phyloP scores from a whole-genome alignment of 1,140 invertebrate species.

The Drosophila bifasciata region DNA sequence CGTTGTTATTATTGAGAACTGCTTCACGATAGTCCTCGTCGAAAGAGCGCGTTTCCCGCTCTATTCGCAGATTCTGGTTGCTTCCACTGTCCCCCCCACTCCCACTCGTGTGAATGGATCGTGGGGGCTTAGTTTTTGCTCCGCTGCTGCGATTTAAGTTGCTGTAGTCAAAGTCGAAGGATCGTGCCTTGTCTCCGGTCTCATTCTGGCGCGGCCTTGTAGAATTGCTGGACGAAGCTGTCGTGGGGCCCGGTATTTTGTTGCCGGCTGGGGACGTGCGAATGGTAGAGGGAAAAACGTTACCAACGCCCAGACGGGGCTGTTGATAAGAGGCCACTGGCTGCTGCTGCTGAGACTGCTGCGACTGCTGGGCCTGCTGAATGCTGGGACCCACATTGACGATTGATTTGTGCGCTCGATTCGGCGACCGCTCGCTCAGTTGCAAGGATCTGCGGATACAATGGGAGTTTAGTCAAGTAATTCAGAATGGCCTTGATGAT shows the following conservation, averaged over 20 bases:
- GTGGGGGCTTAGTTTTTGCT: conserved; percentile 7
- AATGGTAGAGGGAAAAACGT: conserved; percentile 56
- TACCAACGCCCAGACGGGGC: conserved; percentile 25
- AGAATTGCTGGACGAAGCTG: not conserved
- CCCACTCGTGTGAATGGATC: conserved; percentile 35
- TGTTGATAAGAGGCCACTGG: conserved; percentile 48
- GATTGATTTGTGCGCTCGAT: conserved; percentile 71
- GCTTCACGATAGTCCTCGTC: conserved; percentile 80
- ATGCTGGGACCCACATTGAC: conserved; percentile 60
- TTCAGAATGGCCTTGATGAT: no score
- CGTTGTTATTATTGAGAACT: conserved; percentile 57
- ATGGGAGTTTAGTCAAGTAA: no score
- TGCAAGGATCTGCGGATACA: conserved; percentile 71
- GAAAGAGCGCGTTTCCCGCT: conserved; percentile 80
- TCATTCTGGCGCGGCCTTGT: conserved; percentile 56
- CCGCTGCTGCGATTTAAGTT: conserved; percentile 57
- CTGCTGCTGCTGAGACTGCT: conserved; percentile 26
- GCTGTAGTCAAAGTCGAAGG: conserved; percentile 80
- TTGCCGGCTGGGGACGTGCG: conserved; percentile 36
- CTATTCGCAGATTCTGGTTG: conserved; percentile 71
- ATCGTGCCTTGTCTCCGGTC: conserved; percentile 77
- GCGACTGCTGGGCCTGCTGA: conserved; percentile 42
- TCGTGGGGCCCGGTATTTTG: conserved; percentile 31
- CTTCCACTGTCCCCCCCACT: conserved; percentile 52
- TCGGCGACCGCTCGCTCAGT: conserved; percentile 80